A percentile compares a stretch with the other conserved stretches of the same genome.
These are phyloP conservation scores for Mamestra configurata DNA, from an alignment of 1,140 invertebrate species.

Conservation along the genomic window DNA sequence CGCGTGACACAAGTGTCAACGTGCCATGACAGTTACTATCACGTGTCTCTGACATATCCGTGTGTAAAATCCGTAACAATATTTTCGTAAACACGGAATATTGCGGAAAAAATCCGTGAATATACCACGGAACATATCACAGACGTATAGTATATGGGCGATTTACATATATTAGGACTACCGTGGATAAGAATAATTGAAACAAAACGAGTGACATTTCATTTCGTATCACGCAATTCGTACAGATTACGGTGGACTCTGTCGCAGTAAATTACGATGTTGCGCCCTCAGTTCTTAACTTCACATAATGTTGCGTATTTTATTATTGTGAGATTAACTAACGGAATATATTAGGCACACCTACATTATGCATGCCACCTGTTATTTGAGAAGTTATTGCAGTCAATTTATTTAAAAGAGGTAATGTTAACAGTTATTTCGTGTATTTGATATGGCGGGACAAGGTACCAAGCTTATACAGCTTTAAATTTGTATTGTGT, in stretches of 20 bases:
- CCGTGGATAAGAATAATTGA: constrained; percentile 73
- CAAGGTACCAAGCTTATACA: background rate
- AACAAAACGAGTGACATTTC: constrained; percentile 77
- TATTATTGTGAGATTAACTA: constrained; percentile 47
- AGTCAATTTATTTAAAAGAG: constrained; percentile 21
- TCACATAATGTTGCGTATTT: constrained; percentile 39
- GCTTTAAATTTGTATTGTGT: constrained; percentile 19
- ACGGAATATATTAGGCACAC: constrained; percentile 26
- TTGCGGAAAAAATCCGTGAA: constrained; percentile 17
- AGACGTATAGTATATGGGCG: constrained; percentile 53
- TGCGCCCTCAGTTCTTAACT: constrained; percentile 13
- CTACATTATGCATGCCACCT: constrained; percentile 38
- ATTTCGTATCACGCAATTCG: constrained; percentile 75
- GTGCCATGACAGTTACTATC: constrained; percentile 22
- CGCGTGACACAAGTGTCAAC: constrained; percentile 26
- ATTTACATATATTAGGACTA: constrained; percentile 66
- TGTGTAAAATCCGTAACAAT: constrained; percentile 38
- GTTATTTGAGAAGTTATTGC: constrained; percentile 37
- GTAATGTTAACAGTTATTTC: constrained; percentile 17
- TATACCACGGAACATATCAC: constrained; percentile 54
- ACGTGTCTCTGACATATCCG: constrained; percentile 28
- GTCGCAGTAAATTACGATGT: constrained; percentile 24
- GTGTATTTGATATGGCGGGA: background rate
- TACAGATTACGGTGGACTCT: constrained; percentile 54
- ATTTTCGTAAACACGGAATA: constrained; percentile 24